Evolutionary conservation across 1,140 invertebrate genomes (phyloP), one percentile per base, ranked within the genome.

Genomic region (Brachionus paranguensis): DNA sequence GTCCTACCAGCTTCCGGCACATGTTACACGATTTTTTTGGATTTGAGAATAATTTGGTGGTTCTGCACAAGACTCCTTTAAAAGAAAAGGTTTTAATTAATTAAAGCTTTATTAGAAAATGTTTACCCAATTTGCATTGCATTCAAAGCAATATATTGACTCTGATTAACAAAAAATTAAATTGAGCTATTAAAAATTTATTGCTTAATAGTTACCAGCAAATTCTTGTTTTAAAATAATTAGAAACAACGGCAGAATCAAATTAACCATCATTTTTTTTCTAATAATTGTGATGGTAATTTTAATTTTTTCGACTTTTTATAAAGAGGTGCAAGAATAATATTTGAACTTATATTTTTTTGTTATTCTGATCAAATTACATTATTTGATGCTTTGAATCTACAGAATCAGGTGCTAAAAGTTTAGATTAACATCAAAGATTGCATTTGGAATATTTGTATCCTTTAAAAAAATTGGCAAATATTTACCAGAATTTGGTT

Each of bases 81-180:
- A 55, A 17, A 55, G 14, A 24, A 47, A 53, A 60, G 3, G 20
- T 27, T 20, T 60, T 7, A 60, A 55, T 55, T 55, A 60, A 60
- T 60, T 8, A 20, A 53, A n/a, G 14, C 11, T 6, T 53, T 53
- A 7, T 53, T 12, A 14, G 3, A 8, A 60, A 20, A 8, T 24
- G 27, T 20, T 60, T 60, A 45, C 74, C 74, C 12, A 78, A 55
- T 78, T 6, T 20, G 43, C 74, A 43, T 78, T 78, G 41, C 74
- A 78, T 37, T 78, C 43, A 55, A 47, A 78, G 17, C 74, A 78
- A 24, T 78, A 78, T 6, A 70, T 70, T n/a, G 65, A 27, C 65
- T 70, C 65, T 60, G 53, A 20, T 60, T 2, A 60, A 60, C 17
- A 60, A 20, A 60, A 20, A 1, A 20, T 24, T 20, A 20, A 20